Evolutionary conservation across 2,888 invertebrate species (phyloP), one percentile per base, ranked within the genome.

Genomic region (Epistrophe eligans): DNA sequence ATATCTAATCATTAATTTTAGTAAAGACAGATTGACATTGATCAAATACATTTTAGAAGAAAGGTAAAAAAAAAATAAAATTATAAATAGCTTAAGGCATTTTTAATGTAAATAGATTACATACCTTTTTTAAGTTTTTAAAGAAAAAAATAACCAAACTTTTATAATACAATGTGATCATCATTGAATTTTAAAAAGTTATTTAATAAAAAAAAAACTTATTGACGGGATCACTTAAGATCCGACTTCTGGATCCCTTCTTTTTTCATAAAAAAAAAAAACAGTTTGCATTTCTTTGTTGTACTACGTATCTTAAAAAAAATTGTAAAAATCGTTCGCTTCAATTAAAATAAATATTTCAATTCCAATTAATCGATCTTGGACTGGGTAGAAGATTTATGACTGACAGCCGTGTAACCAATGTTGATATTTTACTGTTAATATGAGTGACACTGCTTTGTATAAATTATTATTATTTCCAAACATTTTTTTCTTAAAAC

Each of bases 1-100:
- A 55, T 55, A 55, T 15, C 15, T 15, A 28, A 55, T 28, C 28
- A 55, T 28, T 55, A 55, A 28, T 55, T 2, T 28, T 55, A 15
- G 2, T 28, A 15, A 28, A 55, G 24, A 55, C 24, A 55, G 55
- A 28, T 55, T 55, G 55, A 55, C 55, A 55, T 24, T 13, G 55
- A 55, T 55, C 55, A 55, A 55, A 55, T 15, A 55, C 15, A 55
- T 55, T 28, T 55, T 55, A 28, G 15, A 55, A 28, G 52, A 24
- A 55, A 28, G 15, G 24, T 55, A 55, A 52, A 17, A 3, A 19
- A 1, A 52, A 24, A 52, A 13, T 4, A 6, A 24, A 52, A 55
- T 13, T 28, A 2, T 11, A 24, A 24, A 55, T 55, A 28, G 28
- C 55, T 55, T 28, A 55, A 28, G 55, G 55, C 55, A 15, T 15